A percentile compares a stretch with the other conserved stretches of the same genome.
Conservation (phyloP, 2,113 vertebrate species). For the Lophius piscatorius region DNA sequence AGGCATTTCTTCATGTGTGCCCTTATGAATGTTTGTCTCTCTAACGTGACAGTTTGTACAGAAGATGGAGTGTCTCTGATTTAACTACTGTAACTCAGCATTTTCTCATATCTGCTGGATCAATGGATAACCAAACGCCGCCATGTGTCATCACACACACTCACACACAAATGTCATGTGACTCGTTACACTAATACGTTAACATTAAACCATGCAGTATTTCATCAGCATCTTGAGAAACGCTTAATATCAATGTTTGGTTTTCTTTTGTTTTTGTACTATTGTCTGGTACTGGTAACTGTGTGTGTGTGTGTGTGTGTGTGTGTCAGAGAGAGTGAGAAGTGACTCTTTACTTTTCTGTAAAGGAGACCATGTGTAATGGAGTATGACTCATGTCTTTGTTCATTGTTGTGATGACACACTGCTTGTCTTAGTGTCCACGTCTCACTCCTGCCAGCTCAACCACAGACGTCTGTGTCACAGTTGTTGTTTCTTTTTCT, state of each 20-base stretch:
- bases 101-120: slow-evolving; percentile 28
- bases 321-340: slow-evolving; percentile 11
- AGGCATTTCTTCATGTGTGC: slow-evolving; percentile 18
- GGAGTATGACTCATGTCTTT: slow-evolving; percentile 74
- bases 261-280: too few species aligned
- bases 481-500: not conserved
- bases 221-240: not conserved
- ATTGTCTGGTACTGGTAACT: slow-evolving; percentile 26
- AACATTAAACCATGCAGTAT: not conserved
- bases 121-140: slow-evolving; percentile 14
- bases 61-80: slow-evolving; percentile 17
- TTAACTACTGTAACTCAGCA: slow-evolving; percentile 12
- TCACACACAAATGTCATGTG: not conserved
- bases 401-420: slow-evolving; percentile 72
- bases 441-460: slow-evolving; percentile 21
- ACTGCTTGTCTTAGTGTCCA: slow-evolving; percentile 46
- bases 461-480: slow-evolving; percentile 3
- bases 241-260: slow-evolving; percentile 4
- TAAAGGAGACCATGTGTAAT: slow-evolving; percentile 62
- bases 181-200: not conserved
- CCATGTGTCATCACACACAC: slow-evolving; percentile 7
- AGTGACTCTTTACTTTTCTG: slow-evolving; percentile 58
- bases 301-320: slow-evolving; percentile 20
- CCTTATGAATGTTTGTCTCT: slow-evolving; percentile 35
- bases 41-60: slow-evolving; percentile 15